Base-by-base conservation (phyloP, 1,140 invertebrate species). In the Zelostemma sp. region DNA sequence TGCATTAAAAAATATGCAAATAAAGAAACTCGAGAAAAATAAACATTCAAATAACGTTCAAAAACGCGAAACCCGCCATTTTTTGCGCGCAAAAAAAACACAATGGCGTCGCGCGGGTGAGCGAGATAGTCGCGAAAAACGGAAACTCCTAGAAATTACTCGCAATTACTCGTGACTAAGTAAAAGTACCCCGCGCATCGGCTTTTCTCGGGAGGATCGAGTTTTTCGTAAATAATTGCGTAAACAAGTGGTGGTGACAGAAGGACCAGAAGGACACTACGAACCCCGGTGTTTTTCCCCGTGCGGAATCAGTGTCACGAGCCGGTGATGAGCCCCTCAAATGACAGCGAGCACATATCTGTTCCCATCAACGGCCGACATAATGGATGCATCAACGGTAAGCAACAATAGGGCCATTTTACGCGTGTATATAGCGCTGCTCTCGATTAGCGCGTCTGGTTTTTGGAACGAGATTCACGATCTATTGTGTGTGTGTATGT, bases 291-390 rank as follows among this genome's bases (percentile, higher is more conserved):
- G 63, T 60, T 56, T 68, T 58, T 54, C 67, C 63, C 35, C 56
- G 46, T 55, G 38, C 51, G 64, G 79, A 77, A 81, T 82, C 80
- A 82, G 75, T 84, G 81, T 83, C 81, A 84, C 75, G 74, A 59
- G 21, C 21, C 51, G 56, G 72, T 77, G 81, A 83, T 81, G 80
- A 83, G 79, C 79, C 81, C 79, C 70, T 82, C 80, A 48, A 82
- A 80, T 84, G 82, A 84, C 82, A 84, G 80, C 77, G 71, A 79
- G 77, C 81, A 80, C 80, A 79, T 83, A 72, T 84, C 82, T 83
- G 79, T 83, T 84, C 81, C 80, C 82, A 84, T 84, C 81, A 77
- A 74, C 70, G 75, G 70, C 55, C 63, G 58, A 79, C 80, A 84
- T 83, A 84, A 84, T 83, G 78, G 81, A 77, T 76, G 78, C 78